Evolutionary conservation across 2,113 vertebrate species (phyloP), one percentile per base, ranked within the genome.

Genomic region (Phodopus roborovskii): DNA sequence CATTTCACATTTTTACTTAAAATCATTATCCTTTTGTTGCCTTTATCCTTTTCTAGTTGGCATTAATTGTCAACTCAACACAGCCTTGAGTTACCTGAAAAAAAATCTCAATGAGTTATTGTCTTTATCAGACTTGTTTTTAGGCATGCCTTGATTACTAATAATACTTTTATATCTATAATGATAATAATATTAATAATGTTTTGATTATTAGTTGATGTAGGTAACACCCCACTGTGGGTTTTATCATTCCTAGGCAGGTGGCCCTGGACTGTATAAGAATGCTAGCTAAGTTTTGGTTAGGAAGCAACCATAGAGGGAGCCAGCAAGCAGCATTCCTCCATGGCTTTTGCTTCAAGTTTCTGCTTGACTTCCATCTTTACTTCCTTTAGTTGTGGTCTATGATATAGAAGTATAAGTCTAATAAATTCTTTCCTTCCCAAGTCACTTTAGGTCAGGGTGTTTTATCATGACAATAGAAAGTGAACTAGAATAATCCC

Each of bases 1-100:
- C 92, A 78, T 89, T 86, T 97, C 24, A 13, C 64, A 20, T 75
- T 92, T 15, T 87, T 89, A 30, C 42, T 95, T 95, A 86, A 62
- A 94, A 56, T 94, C 39, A 90, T 62, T 83, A 64, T 92, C 24
- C 7, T 64, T 33, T 96, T 81, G 81, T 73, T 74, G 60, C 22
- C 2, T 11, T 79, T 87, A 88, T 45, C 28, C 2, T 68, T 50
- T 36, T 36, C 42, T 68, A 66, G 83, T 68, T 50, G 36, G 30
- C 42, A 50, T 50, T 68, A 68, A 36, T 62, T 36, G 42, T 86
- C 42, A 86, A 48, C 30, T 22, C 48, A 64, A 33, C 26, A 48
- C 42, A 50, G 30, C 10, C 30, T 68, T 36, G 42, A 86, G 42
- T 85, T 62, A 66, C 82, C 28, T 66, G 83, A 86, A 86, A 68